phyloP scores from a whole-genome alignment of 2,797 vertebrate species.

The Onychomys arenicola region DNA sequence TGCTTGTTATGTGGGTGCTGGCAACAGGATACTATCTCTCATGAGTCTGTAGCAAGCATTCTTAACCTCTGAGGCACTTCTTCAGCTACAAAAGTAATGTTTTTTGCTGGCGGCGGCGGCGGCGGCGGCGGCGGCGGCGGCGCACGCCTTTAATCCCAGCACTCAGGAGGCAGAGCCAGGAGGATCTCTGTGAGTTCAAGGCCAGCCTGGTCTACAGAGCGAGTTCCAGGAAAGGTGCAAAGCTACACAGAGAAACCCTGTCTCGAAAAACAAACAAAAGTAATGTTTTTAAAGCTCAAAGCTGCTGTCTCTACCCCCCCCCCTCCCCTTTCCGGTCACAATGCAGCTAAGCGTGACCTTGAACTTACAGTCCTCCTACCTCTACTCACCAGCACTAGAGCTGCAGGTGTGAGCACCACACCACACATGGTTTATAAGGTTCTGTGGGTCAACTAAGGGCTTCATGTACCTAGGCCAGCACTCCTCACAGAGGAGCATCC shows the following conservation, averaged over 20 bases:
- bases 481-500: neutral
- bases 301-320: neutral
- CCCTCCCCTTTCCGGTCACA: neutral
- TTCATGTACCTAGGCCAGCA: neutral
- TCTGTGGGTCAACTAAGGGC: neutral
- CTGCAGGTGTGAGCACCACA: neutral
- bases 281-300: neutral
- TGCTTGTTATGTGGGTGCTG: neutral
- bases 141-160: no score
- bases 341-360: neutral
- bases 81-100: neutral
- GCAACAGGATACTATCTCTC: neutral
- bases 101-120: no score
- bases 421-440: neutral
- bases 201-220: no score
- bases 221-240: no score
- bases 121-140: no score
- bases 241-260: no score
- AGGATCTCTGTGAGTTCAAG: no score
- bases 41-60: no score
- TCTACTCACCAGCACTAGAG: no score
- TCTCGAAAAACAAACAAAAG: no score
- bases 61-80: neutral
- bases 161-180: no score
- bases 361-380: neutral